Evolutionary conservation across 2,888 invertebrate genomes (phyloP).

Genomic region (Nasonovia ribisnigri): DNA sequence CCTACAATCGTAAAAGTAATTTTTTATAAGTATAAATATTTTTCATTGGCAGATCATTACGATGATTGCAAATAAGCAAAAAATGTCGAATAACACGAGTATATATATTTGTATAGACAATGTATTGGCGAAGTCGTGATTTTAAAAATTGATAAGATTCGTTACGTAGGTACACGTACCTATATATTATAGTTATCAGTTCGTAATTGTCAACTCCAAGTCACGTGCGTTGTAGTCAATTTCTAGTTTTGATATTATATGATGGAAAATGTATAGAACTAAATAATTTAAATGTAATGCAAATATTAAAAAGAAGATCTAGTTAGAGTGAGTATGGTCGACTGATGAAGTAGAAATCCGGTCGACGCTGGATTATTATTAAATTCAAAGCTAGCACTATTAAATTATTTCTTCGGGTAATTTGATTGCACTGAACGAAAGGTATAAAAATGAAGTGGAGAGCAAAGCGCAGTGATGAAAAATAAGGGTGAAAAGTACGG

Average conservation of each 20-base stretch:
- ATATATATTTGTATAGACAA: neutral
- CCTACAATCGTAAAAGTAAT: constrained; percentile 5
- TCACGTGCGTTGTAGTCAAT: neutral
- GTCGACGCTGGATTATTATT: constrained; percentile 16
- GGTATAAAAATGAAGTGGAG: neutral
- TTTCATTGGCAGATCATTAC: neutral
- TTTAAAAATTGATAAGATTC: neutral
- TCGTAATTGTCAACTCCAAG: neutral
- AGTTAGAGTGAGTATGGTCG: neutral
- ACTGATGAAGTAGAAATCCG: neutral
- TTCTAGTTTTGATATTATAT: neutral
- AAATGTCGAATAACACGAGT: neutral
- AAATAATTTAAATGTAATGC: neutral
- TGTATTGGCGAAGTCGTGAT: neutral
- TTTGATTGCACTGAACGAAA: constrained; percentile 48
- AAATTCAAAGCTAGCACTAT: constrained; percentile 34
- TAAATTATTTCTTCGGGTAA: constrained; percentile 38
- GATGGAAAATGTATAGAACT: neutral
- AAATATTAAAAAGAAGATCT: neutral
- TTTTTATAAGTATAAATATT: constrained; percentile 2
- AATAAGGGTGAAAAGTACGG: constrained; percentile 54
- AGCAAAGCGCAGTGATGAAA: constrained; percentile 37
- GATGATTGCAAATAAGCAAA: neutral
- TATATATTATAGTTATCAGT: neutral
- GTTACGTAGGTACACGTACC: neutral